These are phyloP conservation scores for Cacoxenus indagator DNA, from an alignment of 2,888 invertebrate species.

Conservation along the genomic window DNA sequence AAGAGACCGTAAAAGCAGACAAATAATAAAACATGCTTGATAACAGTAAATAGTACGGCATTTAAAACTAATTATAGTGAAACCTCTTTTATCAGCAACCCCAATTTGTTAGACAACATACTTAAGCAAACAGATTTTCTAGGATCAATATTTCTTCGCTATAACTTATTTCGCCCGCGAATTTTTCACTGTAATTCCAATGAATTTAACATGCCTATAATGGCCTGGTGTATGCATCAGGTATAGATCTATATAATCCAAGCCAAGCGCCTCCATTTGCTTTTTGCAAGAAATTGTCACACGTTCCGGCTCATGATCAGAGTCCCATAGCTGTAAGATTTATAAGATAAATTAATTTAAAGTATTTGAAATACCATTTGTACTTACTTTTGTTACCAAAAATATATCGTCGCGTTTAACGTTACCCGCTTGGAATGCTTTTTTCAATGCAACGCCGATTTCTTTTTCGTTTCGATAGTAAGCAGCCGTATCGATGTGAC, in stretches of 20 bases:
- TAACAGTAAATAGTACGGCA: no score
- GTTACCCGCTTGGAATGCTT: slow-evolving; percentile 74
- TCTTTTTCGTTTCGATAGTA: slow-evolving; percentile 78
- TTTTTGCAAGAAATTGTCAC: slow-evolving; percentile 71
- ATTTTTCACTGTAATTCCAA: no score
- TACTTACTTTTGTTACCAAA: slow-evolving; percentile 73
- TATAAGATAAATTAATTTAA: background rate
- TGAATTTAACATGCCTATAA: slow-evolving; percentile 71
- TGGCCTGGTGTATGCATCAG: slow-evolving; percentile 86
- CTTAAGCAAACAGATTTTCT: no score
- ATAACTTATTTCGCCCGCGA: no score
- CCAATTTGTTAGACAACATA: no score
- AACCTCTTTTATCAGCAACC: no score
- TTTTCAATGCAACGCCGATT: slow-evolving; percentile 76
- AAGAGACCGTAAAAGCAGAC: no score
- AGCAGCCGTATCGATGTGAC: slow-evolving; percentile 77
- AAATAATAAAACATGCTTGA: no score
- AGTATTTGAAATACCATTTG: background rate
- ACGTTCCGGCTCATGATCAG: slow-evolving; percentile 49
- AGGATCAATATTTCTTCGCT: no score
- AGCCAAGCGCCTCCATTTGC: slow-evolving; percentile 76
- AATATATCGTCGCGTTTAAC: slow-evolving; percentile 78
- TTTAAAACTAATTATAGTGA: no score
- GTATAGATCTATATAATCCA: slow-evolving; percentile 83
- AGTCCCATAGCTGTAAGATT: slow-evolving; percentile 56